phyloP scores from a whole-genome alignment of 2,113 vertebrate genomes.

The Phalacrocorax brasilianus region DNA sequence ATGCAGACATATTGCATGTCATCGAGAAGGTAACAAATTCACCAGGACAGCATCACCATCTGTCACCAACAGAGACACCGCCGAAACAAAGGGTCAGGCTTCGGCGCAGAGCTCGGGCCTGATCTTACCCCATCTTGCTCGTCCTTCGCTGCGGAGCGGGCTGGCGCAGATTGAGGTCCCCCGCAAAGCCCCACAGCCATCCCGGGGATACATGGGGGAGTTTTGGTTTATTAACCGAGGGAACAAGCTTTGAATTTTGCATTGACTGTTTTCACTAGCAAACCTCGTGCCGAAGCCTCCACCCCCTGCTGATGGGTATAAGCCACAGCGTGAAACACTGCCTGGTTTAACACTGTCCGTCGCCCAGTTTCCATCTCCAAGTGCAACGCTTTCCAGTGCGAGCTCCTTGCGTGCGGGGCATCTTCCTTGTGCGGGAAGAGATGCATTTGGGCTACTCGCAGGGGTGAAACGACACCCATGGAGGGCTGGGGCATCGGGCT shows the following conservation, averaged over 20 bases:
- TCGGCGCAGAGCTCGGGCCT: conserved; percentile 51
- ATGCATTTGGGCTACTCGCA: neutral
- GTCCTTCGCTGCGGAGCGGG: neutral
- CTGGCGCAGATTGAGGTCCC: neutral
- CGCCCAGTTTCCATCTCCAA: neutral
- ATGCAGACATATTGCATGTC: conserved; percentile 88
- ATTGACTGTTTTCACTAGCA: neutral
- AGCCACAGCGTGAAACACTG: fast-evolving
- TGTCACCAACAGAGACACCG: conserved; percentile 82
- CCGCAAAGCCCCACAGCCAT: neutral
- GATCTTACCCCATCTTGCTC: neutral
- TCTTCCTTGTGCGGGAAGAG: fast-evolving
- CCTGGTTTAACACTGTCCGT: neutral
- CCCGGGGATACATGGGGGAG: fast-evolving
- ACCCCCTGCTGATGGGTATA: neutral
- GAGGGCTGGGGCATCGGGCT: neutral
- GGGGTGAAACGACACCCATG: neutral
- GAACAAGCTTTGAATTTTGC: neutral
- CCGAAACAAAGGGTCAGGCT: conserved; percentile 80
- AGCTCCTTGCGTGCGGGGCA: fast-evolving
- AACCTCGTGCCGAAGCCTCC: neutral
- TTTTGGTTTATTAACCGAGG: neutral
- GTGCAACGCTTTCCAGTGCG: fast-evolving
- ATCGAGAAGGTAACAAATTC: conserved; percentile 89
- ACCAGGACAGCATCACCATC: conserved; percentile 86